Conservation (phyloP, 2,888 invertebrate genomes). For the Scaptodrosophila latifasciaeformis region DNA sequence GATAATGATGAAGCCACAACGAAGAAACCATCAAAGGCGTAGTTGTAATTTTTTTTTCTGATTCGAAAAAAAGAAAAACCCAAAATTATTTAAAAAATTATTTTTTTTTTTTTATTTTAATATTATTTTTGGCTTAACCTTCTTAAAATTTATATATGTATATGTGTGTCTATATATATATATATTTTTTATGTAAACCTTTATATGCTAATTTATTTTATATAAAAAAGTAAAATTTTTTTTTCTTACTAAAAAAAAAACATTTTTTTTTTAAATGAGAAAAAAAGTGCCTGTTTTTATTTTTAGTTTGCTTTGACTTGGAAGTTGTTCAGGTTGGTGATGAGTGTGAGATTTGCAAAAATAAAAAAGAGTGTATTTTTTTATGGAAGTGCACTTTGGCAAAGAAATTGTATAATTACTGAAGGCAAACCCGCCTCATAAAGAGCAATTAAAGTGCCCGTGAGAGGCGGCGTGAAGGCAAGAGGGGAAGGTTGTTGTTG, state of each 20-base stretch:
- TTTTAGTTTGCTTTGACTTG: too few relatives aligned
- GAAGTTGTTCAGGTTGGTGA: too few relatives aligned
- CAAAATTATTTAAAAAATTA: not conserved
- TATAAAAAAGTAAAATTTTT: too few relatives aligned
- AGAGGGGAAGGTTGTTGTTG: not conserved
- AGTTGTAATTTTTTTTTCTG: slow-evolving; percentile 23
- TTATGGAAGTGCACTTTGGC: too few relatives aligned
- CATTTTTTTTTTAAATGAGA: too few relatives aligned
- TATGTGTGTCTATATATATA: slow-evolving; percentile 12
- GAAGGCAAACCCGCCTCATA: slow-evolving; percentile 45
- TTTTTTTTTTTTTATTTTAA: slow-evolving; percentile 20
- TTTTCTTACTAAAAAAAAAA: too few relatives aligned
- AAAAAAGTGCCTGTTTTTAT: too few relatives aligned
- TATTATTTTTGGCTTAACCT: not conserved
- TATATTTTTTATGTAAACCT: slow-evolving; percentile 1
- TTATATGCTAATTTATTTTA: too few relatives aligned
- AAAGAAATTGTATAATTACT: slow-evolving; percentile 54
- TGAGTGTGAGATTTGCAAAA: too few relatives aligned
- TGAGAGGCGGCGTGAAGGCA: not conserved
- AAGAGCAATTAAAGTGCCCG: slow-evolving; percentile 54
- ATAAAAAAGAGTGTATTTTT: too few relatives aligned
- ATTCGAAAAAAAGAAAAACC: not conserved
- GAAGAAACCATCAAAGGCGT: slow-evolving; percentile 44
- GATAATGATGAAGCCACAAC: too few relatives aligned
- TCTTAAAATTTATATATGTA: not conserved